These are phyloP conservation scores for Chondrilla cf. caribensis DNA, from an alignment of 37 sponge, comb jelly and placozoan species.

Conservation along the genomic window DNA sequence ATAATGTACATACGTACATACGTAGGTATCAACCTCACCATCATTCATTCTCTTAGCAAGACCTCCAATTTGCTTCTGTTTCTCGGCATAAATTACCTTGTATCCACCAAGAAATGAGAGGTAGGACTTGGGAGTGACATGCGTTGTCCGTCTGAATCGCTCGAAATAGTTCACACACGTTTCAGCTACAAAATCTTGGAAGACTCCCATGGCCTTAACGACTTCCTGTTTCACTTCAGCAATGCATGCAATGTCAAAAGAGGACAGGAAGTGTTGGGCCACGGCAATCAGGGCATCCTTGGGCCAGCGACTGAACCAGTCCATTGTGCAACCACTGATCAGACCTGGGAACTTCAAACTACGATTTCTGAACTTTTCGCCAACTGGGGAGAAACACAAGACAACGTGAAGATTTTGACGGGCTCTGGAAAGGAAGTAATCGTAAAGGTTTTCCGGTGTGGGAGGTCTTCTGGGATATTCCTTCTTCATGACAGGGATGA, in stretches of 20 bases:
- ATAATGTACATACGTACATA: too few relatives aligned
- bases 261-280: conserved; percentile 89
- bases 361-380: conserved; percentile 97
- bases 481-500: conserved; percentile 98
- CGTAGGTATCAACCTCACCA: too few relatives aligned
- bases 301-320: conserved; percentile 99
- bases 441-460: conserved; percentile 97
- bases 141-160: conserved; percentile 88
- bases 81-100: conserved; percentile 85
- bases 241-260: conserved; percentile 82
- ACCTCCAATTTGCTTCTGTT: conserved; percentile 76
- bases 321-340: conserved; percentile 99
- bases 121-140: conserved; percentile 99
- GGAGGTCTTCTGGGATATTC: conserved; percentile 94
- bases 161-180: conserved; percentile 94
- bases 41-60: conserved; percentile 92
- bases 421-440: conserved; percentile 94
- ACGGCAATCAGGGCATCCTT: conserved; percentile 99
- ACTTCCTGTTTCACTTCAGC: conserved; percentile 83
- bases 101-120: conserved; percentile 95
- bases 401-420: conserved; percentile 97
- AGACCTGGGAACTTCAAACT: conserved; percentile 98
- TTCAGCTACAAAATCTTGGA: conserved; percentile 98
- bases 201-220: conserved; percentile 91
- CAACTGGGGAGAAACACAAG: conserved; percentile 99